Base-by-base conservation (phyloP, 2,888 invertebrate genomes). In the Thymelicus acteon region DNA sequence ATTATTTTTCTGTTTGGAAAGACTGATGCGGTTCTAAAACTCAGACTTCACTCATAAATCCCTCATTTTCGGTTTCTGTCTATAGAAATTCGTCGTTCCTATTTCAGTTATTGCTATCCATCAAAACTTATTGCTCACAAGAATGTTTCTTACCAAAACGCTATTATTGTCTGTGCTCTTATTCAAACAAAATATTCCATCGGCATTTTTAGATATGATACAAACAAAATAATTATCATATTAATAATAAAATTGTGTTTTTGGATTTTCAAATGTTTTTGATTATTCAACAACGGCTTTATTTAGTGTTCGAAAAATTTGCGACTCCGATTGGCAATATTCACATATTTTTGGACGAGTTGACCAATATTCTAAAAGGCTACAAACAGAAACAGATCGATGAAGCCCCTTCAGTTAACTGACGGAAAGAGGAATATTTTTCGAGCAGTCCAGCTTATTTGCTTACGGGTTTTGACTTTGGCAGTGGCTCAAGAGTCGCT, bases 381-480 rank as follows among this genome's bases (percentile, higher is more conserved):
- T 54, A 19, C 70, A 60, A 70, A 70, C 47, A 64, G 58, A 58
- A 31, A 12, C 37, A 64, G 52, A 65, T 60, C 65, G 70, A 65
- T 70, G 48, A 19, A 60, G 64, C 44, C 31, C 64, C 37, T 65
- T 65, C 64, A 70, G 44, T 52, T 40, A 60, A 65, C 44, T 60
- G 60, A 67, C 60, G 60, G 52, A 60, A 71, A 71, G 37, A 65
- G 70, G 65, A 71, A 71, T 71, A 60, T 71, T 71, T 70, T 71
- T 65, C 60, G 60, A 71, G 65, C 64, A 60, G 67, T 70, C 60
- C 52, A 60, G 60, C 66, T 71, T 71, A 66, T 71, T 71, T 71
- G 65, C 71, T 66, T 71, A 66, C 47, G 60, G 39, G 65, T 66
- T 71, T 71, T 66, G 66, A 71, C 71, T 71, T 71, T 71, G 65